phyloP scores from a whole-genome alignment of 2,888 invertebrate genomes.

The Drosophila borealis region DNA sequence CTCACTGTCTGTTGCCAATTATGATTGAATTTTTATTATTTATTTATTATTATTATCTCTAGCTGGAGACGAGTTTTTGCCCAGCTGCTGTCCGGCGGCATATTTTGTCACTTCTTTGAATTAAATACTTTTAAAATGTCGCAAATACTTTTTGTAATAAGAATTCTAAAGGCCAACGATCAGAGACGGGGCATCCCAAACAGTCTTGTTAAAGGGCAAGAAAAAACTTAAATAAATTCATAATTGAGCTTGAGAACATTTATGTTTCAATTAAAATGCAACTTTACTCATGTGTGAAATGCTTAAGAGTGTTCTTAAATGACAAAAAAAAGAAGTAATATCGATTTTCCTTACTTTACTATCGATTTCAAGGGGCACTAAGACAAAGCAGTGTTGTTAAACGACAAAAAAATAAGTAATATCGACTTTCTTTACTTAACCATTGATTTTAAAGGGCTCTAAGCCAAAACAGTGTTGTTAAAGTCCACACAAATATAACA shows the following conservation, averaged over 20 bases:
- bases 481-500: no score
- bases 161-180: slow-evolving; percentile 10
- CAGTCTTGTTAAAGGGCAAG: background rate
- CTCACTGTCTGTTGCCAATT: slow-evolving; percentile 67
- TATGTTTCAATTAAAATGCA: background rate
- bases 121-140: slow-evolving; percentile 43
- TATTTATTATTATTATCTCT: slow-evolving; percentile 57
- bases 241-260: background rate
- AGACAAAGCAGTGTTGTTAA: background rate
- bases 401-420: no score
- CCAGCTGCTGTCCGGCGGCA: slow-evolving; percentile 33
- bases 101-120: slow-evolving; percentile 56
- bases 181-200: background rate
- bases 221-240: background rate
- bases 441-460: no score
- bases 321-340: no score
- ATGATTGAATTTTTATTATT: slow-evolving; percentile 65
- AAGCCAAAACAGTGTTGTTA: no score
- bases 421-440: no score
- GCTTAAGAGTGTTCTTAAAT: slow-evolving; percentile 8
- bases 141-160: slow-evolving; percentile 25
- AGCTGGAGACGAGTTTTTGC: slow-evolving; percentile 32
- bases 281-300: no score
- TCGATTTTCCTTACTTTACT: no score
- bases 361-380: no score